Base-by-base conservation (phyloP, 2,888 invertebrate genomes). In the Taphrorychus bicolor region DNA sequence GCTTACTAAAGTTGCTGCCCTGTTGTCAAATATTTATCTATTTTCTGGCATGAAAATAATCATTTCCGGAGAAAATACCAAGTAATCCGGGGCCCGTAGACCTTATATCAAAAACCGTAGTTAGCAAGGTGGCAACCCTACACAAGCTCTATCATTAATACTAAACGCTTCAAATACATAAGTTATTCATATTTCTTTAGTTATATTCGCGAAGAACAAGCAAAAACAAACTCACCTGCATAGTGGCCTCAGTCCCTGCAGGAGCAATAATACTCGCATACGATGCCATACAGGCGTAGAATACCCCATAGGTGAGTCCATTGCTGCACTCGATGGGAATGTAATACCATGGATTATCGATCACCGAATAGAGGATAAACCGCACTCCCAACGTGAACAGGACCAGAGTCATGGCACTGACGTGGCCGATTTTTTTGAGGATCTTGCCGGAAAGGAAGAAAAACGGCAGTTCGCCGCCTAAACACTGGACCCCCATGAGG, bases 301-400 rank as follows among this genome's bases (percentile, higher is more conserved):
- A 93, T 78, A 95, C 87, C 17, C 96, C 96, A 79, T 93, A 93
- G 0, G 95, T 94, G 18, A 96, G 83, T 0, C 97, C 95, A 81
- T 97, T 95, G 5, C 93, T 82, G 69, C 95, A 80, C 81, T 97
- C 97, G 58, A 97, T 88, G 0, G 94, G 90, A 66, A 97, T 83
- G 52, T 92, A 89, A 84, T 88, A 89, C 95, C 95, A 95, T 0
- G 94, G 90, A 81, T 94, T 89, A 0, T 84, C 83, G 59, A 96
- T 82, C 59, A 91, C 82, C 1, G 95, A 95, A 80, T 97, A 97
- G 14, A 91, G 83, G 69, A 94, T 84, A 76, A 94, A 93, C 56
- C 97, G 87, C 0, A 93, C 80, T 0, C 93, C 93, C 78, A 93
- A 93, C 0, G 89, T 90, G 56, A 92, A 84, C 41, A 95, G 84